phyloP scores from a whole-genome alignment of 2,797 vertebrate species.

The Cercopithecus hamlyni region DNA sequence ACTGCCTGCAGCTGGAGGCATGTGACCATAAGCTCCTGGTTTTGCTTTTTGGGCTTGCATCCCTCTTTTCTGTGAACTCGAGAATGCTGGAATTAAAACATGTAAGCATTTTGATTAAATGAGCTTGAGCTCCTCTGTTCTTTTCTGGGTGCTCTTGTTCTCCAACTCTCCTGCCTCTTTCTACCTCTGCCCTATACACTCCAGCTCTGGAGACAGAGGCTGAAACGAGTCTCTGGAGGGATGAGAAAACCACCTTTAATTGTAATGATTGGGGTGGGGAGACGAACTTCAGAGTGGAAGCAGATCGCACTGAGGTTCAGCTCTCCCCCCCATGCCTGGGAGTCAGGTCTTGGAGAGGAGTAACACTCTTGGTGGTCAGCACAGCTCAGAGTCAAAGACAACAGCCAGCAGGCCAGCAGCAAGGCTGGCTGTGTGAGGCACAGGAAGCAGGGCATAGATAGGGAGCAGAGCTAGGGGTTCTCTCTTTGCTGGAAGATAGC shows the following conservation, averaged over 20 bases:
- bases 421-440: rapidly evolving
- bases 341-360: no score
- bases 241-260: background rate
- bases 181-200: background rate
- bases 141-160: background rate
- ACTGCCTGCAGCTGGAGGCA: background rate
- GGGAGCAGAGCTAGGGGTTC: background rate
- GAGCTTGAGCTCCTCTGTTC: background rate
- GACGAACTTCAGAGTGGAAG: background rate
- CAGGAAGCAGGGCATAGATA: rapidly evolving
- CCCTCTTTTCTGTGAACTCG: background rate
- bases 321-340: background rate
- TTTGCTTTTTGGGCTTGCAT: background rate
- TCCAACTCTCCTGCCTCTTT: background rate
- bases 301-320: background rate
- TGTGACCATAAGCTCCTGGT: background rate
- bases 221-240: background rate
- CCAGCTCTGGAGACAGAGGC: background rate
- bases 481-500: background rate
- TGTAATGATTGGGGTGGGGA: rapidly evolving
- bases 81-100: background rate
- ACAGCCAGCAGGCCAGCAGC: background rate
- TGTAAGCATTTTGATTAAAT: background rate
- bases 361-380: background rate
- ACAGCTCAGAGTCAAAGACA: background rate